phyloP scores from a whole-genome alignment of 2,797 vertebrate genomes.

The Peromyscus aztecus region DNA sequence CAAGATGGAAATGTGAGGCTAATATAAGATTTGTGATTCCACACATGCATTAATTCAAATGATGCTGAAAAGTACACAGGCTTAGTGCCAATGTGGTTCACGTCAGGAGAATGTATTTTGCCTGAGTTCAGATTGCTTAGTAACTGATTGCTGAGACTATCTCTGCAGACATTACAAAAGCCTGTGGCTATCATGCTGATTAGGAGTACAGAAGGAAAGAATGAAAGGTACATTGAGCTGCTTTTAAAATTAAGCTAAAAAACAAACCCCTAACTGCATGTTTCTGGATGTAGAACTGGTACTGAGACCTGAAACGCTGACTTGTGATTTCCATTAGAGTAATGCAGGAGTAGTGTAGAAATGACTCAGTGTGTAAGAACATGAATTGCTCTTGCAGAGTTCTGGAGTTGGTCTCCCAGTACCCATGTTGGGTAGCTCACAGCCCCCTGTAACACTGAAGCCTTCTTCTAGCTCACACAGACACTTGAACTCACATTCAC shows the following conservation, averaged over 20 bases:
- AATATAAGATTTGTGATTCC: constrained; percentile 37
- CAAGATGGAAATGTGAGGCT: constrained; percentile 30
- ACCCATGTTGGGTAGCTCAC: neutral
- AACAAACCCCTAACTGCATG: neutral
- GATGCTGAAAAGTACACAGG: neutral
- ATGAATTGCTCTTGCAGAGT: neutral
- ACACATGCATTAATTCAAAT: constrained; percentile 13
- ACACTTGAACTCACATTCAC: neutral
- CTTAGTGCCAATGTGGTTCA: neutral
- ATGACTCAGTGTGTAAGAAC: neutral
- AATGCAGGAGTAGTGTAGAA: neutral
- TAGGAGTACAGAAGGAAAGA: neutral
- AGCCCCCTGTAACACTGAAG: rapidly evolving
- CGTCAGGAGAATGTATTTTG: constrained; percentile 6
- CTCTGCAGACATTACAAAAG: neutral
- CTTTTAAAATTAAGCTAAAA: constrained; percentile 40
- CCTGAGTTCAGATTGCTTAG: constrained; percentile 11
- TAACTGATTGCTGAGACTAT: neutral
- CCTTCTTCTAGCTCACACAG: neutral
- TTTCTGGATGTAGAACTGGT: neutral
- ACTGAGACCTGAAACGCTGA: neutral
- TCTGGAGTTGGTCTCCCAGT: neutral
- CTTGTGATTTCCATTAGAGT: constrained; percentile 8
- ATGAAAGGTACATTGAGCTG: neutral
- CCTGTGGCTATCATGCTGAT: neutral